A percentile compares a stretch with the other conserved stretches of the same genome.
These are phyloP conservation scores for Leptodirus hochenwartii DNA, from an alignment of 2,888 invertebrate species.

Conservation along the genomic window DNA sequence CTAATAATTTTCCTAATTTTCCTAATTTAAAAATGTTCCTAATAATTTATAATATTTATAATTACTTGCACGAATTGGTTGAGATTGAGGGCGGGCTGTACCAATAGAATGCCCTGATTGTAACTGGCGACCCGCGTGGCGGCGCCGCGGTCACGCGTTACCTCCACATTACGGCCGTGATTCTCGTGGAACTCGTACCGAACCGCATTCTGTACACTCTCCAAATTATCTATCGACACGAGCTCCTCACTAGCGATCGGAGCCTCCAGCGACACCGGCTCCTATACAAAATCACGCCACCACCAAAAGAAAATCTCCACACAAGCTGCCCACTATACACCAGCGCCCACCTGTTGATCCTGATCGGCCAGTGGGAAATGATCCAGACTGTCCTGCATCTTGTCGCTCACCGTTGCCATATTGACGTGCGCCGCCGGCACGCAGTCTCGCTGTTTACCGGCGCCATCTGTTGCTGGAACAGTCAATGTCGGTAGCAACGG, in stretches of 20 bases:
- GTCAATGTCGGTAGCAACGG: too few relatives aligned
- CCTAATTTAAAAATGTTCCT: too few relatives aligned
- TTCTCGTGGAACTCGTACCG: constrained; percentile 58
- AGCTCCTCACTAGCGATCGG: constrained; percentile 11
- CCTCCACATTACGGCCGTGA: constrained; percentile 66
- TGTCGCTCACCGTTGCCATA: too few relatives aligned
- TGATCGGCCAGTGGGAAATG: too few relatives aligned
- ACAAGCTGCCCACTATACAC: too few relatives aligned
- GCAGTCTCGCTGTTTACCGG: constrained; percentile 8
- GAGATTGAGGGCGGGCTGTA: constrained; percentile 27
- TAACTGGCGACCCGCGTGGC: constrained; percentile 67
- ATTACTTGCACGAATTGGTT: constrained; percentile 22
- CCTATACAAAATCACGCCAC: too few relatives aligned
- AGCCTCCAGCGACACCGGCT: constrained; percentile 8
- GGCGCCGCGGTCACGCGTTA: constrained; percentile 37
- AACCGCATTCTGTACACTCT: constrained; percentile 7
- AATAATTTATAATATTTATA: too few relatives aligned
- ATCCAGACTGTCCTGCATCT: too few relatives aligned
- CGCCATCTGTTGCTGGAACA: constrained; percentile 4
- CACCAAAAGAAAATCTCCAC: too few relatives aligned
- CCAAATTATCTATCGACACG: neutral
- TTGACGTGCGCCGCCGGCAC: too few relatives aligned
- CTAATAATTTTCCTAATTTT: too few relatives aligned
- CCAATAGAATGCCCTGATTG: constrained; percentile 61
- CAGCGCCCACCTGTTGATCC: too few relatives aligned